Evolutionary conservation across 2,113 vertebrate genomes (phyloP), one percentile per base, ranked within the genome.

Genomic region (Limnothrissa miodon): DNA sequence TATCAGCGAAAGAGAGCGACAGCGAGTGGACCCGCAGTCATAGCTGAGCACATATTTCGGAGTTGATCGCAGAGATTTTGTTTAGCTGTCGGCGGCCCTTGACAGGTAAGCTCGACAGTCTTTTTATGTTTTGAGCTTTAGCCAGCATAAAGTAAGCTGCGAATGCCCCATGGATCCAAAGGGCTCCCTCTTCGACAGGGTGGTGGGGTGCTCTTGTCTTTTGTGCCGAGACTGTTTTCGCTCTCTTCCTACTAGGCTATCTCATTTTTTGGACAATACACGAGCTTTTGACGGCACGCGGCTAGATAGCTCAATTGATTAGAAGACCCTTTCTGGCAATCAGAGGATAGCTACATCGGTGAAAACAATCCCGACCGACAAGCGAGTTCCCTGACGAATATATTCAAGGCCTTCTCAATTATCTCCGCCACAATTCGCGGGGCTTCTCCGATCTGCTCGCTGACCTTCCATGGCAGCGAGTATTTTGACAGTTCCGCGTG

Each of bases 401-500:
- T 56, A 42, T 59, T 82, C 25, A 59, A 19, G 79, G 79, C 81
- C 59, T 87, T 79, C 81, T 89, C 85, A 84, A 25, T 87, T 82
- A 87, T 80, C 86, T 23, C 66, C 9, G 66, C 29, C 66, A 74
- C 66, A 33, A 85, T 82, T 6, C 15, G 21, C 17, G 80, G 42
- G 78, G 79, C 17, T 45, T 33, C 36, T 39, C 33, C 78, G 78
- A 56, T 39, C 45, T 33, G 1, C 48, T 13, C 5, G 15, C 48
- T 48, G 82, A 80, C 78, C 53, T 59, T 48, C 17, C 6, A 39
- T 19, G 79, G 3, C 66, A 74, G 33, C 66, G 29, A 74, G 66
- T 88, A 84, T 89, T 88, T 78, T 86, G 89, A 87, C 88, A 88
- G 84, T 80, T 87, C 86, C 39, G 80, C 87, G 85, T 82, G 79